A percentile compares a stretch with the other conserved stretches of the same genome.
Evolutionary conservation across 1,140 invertebrate species (phyloP).

Genomic region (Babylonia areolata): DNA sequence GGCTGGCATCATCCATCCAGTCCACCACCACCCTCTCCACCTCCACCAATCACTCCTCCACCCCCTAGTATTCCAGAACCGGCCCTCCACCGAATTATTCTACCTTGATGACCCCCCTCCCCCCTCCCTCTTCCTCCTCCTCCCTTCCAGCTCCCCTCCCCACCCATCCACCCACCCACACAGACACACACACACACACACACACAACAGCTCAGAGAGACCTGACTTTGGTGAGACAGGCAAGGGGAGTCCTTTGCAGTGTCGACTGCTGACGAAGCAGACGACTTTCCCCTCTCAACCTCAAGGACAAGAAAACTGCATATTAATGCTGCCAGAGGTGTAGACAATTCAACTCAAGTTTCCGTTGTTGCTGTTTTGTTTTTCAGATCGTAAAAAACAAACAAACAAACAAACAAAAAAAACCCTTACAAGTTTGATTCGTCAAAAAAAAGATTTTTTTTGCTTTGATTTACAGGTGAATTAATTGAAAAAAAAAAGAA

Average conservation of each 20-base stretch:
- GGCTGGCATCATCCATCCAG: too few species aligned
- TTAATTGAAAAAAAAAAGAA: too few species aligned
- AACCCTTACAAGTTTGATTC: too few species aligned
- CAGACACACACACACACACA: too few species aligned
- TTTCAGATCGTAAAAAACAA: too few species aligned
- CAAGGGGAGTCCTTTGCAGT: neutral
- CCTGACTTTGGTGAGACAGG: neutral
- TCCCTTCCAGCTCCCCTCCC: neutral
- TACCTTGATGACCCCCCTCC: neutral
- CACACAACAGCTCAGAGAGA: neutral
- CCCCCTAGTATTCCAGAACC: conserved; percentile 11
- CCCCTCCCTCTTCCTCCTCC: neutral
- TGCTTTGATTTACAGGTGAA: too few species aligned
- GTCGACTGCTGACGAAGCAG: neutral
- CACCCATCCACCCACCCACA: neutral
- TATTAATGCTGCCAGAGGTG: neutral
- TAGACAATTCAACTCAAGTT: too few species aligned
- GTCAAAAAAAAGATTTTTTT: neutral
- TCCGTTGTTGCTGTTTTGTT: neutral
- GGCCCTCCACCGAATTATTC: conserved; percentile 5
- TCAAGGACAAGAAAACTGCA: neutral
- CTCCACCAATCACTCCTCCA: too few species aligned
- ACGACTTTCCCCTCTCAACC: neutral
- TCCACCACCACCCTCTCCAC: too few species aligned
- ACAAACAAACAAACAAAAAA: too few species aligned